Evolutionary conservation across 1,140 invertebrate genomes (phyloP), one percentile per base, ranked within the genome.

Genomic region (Oppia nitens): DNA sequence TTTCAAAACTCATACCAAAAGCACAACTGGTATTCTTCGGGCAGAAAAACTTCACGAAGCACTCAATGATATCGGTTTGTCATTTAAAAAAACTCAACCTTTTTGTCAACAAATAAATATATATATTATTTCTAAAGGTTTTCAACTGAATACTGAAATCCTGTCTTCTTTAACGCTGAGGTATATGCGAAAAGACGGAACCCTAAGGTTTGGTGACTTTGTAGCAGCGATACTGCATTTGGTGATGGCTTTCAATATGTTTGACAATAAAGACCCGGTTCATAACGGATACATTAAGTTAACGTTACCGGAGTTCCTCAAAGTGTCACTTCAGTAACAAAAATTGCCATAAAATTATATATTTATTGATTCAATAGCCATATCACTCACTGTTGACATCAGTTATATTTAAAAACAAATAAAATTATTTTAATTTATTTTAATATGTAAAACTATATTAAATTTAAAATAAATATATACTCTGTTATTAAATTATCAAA

Each of bases 121-220:
- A 12, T 53, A 6, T 21, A 26, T 1, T 27, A 23, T 48, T 40
- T 61, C 68, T 71, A 4, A 61, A 79, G 80, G 89, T 9, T 92
- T 91, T 66, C 83, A 87, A 68, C 73, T 72, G 29, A 87, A 83
- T 64, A 85, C 83, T 21, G 83, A 87, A 56, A 84, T 87, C 49
- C 71, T 90, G 60, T 83, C 85, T 3, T 78, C 87, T 40, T 74
- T 93, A 20, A 82, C 90, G 50, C 73, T 91, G 55, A 76, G 85
- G 60, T 91, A 90, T 65, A 92, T 92, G 83, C 79, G 87, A 59
- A 92, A 91, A 72, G 88, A 94, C 70, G 87, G 88, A 49, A 91
- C 87, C 45, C 73, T 93, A n/a, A 74, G 88, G 65, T 89, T 93
- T 68, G 88, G 88, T 20, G 88, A 94, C 71, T 93, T 90, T 69